Conservation (phyloP, 2,113 vertebrate genomes). For the Benitochromis conjunctus region DNA sequence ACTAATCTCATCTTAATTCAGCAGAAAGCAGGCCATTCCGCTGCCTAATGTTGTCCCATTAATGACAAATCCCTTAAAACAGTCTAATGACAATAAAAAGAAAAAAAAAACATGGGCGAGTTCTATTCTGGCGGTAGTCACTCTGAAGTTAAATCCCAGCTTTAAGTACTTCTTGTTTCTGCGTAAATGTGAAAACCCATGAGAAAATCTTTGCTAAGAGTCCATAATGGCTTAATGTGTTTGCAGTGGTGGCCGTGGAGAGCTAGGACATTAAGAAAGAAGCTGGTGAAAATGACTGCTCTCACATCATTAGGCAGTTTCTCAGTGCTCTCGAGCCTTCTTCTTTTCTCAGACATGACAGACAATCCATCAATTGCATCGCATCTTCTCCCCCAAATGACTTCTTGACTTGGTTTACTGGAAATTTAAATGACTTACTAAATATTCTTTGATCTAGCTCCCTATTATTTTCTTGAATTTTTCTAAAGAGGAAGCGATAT, state of each 20-base stretch:
- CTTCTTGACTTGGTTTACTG: background rate
- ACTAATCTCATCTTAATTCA: conserved; percentile 10
- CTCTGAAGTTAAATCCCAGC: background rate
- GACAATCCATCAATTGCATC: background rate
- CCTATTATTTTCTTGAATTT: background rate
- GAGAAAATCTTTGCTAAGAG: conserved; percentile 12
- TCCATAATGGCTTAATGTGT: conserved; percentile 53
- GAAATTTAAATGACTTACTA: background rate
- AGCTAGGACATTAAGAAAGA: conserved; percentile 37
- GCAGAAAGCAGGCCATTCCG: background rate
- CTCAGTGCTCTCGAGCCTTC: background rate
- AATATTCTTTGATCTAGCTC: background rate
- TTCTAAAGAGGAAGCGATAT: background rate
- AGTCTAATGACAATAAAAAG: conserved; percentile 6
- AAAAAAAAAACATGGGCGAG: background rate
- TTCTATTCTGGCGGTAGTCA: background rate
- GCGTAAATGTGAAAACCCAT: conserved; percentile 3
- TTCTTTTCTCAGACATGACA: background rate
- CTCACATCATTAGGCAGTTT: conserved; percentile 41
- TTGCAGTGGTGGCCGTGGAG: conserved; percentile 30
- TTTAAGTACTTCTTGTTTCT: background rate
- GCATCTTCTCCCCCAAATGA: background rate
- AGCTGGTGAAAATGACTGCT: conserved; percentile 26
- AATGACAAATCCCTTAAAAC: conserved; percentile 14
- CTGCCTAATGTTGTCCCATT: conserved; percentile 2